Evolutionary conservation across 2,888 invertebrate species (phyloP), one percentile per base, ranked within the genome.

Genomic region (Calliopum simillimum): DNA sequence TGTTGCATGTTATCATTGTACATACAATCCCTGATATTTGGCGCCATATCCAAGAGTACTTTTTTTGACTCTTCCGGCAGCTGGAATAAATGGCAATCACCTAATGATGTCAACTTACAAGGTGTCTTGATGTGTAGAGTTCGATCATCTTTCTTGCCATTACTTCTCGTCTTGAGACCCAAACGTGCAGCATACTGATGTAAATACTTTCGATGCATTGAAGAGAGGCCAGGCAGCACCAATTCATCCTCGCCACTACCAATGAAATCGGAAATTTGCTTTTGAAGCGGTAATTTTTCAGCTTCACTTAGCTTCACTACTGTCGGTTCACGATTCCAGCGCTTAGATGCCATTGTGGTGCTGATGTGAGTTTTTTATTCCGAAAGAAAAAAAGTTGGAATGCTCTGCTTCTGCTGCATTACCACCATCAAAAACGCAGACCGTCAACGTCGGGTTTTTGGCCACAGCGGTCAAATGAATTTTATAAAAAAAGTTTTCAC

Each of bases 111-210:
- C 23, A 73, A 1, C 6, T 75, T 77, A 1, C 68, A 73, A 49
- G 72, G 76, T 1, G 75, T 76, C 5, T 56, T 74, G n/a, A 84
- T 73, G 61, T 79, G 79, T 2, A 84, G 58, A 11, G 78, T 76
- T 0, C 85, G 81, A 1, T 76, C 63, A 1, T 70, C 74, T 2
- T 53, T 71, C 3, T 16, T 56, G 43, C 77, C 81, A 67, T 71
- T 77, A 65, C 85, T 84, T 44, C 73, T 74, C 12, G 81, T 76
- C 47, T 78, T 80, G 0, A 85, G 63, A 2, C 82, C 82, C 12
- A 78, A 56, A 0, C 74, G 64, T 0, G 72, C 72, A 8, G 81
- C 81, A 68, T 79, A 79, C 19, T 71, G 70, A 56, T 83, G 83
- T 12, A 84, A 56, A 69, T 80, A 80, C 56, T 77, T 79, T 2